These are phyloP conservation scores for Hemaris fuciformis DNA, from an alignment of 2,888 invertebrate genomes.

Conservation along the genomic window DNA sequence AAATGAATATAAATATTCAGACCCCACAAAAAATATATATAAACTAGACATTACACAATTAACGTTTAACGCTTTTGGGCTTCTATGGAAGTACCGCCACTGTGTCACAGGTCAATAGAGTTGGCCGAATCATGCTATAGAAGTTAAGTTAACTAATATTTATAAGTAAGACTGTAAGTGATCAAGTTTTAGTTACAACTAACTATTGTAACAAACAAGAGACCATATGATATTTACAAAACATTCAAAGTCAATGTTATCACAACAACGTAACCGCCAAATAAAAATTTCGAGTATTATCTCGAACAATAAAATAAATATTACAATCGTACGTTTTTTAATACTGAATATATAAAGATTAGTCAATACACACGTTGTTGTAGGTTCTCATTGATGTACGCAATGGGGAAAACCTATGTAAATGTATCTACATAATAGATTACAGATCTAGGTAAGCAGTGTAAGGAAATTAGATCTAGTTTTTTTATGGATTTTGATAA, in stretches of 20 bases:
- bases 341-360: constrained; percentile 16
- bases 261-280: constrained; percentile 2
- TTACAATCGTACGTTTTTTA: constrained; percentile 15
- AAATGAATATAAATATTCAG: no score
- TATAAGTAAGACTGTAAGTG: background rate
- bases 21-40: no score
- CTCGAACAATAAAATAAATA: constrained; percentile 15
- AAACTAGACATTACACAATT: no score
- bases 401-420: constrained; percentile 11
- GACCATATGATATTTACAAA: background rate
- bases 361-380: constrained; percentile 8
- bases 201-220: background rate
- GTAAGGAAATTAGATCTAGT: background rate
- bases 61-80: no score
- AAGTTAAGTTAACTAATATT: background rate
- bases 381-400: constrained; percentile 11
- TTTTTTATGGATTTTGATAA: background rate
- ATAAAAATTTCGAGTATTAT: constrained; percentile 12
- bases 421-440: background rate
- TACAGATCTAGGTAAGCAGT: background rate
- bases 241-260: constrained; percentile 15
- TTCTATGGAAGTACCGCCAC: no score
- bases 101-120: no score
- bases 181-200: background rate
- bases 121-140: no score